Conservation (phyloP, 1,140 invertebrate species). For the Saxidomus purpurata region DNA sequence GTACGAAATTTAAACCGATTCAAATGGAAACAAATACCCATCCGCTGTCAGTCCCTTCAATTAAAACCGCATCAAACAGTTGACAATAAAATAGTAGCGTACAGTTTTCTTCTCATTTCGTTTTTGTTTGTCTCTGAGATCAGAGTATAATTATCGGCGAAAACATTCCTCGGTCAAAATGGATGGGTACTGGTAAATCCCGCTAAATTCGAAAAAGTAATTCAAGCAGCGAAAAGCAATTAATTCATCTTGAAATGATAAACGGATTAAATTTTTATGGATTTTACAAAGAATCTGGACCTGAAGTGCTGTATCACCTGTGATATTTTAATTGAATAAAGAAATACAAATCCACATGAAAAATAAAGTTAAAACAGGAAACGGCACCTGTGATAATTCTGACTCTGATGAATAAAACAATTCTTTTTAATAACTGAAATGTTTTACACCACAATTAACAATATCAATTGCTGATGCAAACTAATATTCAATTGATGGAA, state of each 20-base stretch:
- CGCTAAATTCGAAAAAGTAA: conserved; percentile 14
- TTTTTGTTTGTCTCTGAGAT: conserved; percentile 48
- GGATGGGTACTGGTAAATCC: conserved; percentile 20
- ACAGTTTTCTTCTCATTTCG: conserved; percentile 35
- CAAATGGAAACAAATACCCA: conserved; percentile 57
- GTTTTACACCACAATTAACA: too few species aligned
- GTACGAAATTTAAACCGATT: conserved; percentile 55
- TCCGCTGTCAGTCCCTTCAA: conserved; percentile 47
- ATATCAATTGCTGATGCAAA: too few species aligned
- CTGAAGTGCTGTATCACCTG: conserved; percentile 25
- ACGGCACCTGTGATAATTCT: conserved; percentile 47
- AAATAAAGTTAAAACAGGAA: conserved; percentile 6
- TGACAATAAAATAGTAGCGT: conserved; percentile 55
- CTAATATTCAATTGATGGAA: too few species aligned
- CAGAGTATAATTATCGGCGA: conserved; percentile 52
- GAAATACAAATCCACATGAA: conserved; percentile 4
- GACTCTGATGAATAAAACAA: background rate
- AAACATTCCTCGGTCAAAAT: conserved; percentile 27
- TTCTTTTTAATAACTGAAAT: too few species aligned
- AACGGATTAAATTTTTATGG: conserved; percentile 69
- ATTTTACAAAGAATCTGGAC: conserved; percentile 48
- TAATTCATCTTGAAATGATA: conserved; percentile 61
- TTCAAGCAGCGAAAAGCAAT: conserved; percentile 60
- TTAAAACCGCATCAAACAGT: conserved; percentile 57
- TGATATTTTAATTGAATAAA: conserved; percentile 11